Evolutionary conservation across 2,113 vertebrate genomes (phyloP), one percentile per base, ranked within the genome.

Genomic region (Daubentonia madagascariensis): DNA sequence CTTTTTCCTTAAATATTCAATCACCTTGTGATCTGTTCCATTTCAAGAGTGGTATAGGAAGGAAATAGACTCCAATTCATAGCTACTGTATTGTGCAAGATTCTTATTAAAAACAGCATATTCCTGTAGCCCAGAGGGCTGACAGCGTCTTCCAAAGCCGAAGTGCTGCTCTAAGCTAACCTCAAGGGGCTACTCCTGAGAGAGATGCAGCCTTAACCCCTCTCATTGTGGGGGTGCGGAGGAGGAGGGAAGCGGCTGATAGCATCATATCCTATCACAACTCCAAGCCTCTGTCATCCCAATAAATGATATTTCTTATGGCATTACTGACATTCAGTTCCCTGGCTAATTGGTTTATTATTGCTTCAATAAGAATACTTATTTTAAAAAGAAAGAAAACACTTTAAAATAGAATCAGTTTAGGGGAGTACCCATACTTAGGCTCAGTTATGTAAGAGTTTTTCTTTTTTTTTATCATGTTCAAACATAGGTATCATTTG

Each of bases 81-180:
- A 97, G 97, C 75, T 92, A 68, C 86, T 96, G 93, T 95, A 98
- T 98, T 93, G 95, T 97, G 95, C 95, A 95, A 97, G 54, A 91
- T 97, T 98, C 97, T 98, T 99, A 98, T 99, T 98, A 98, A 98
- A 98, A 98, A 76, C 95, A 98, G 96, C 98, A 97, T 86, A 98
- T 97, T 81, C 87, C 98, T 98, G 98, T 99, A 98, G 98, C 98
- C 98, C 98, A 99, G 98, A 99, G 98, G 98, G 98, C 98, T 99
- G 98, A 98, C 98, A 99, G 98, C 94, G 97, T 98, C 96, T 97
- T 98, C 98, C 98, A 98, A 98, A 98, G 98, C 97, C 89, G 94
- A 92, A 32, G 70, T 35, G 84, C 98, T 98, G 98, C 98, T 98
- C 84, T 92, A 14, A 98, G 98, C 97, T 97, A 98, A 98, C 97